Evolutionary conservation across 2,797 vertebrate genomes (phyloP), one percentile per base, ranked within the genome.

Genomic region (Steatocranus sp.): DNA sequence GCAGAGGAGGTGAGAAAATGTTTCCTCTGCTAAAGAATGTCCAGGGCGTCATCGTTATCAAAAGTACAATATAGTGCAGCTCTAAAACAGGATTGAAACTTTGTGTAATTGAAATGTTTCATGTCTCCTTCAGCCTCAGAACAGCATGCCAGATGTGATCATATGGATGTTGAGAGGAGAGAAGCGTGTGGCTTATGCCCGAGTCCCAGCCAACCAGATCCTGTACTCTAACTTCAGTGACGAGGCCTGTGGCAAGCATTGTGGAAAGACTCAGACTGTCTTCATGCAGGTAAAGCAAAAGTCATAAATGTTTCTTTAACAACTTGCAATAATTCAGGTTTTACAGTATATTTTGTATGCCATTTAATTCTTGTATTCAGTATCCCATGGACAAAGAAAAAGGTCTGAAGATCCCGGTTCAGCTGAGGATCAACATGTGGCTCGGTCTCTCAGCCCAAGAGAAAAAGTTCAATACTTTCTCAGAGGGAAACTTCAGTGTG

Each of bases 161-260:
- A 98, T 99, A 90, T 99, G 98, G 98, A 99, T 99, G 99, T 95
- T 99, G 85, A 96, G 97, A 73, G 98, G 97, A 83, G 98, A 99
- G 94, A 99, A 97, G 83, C 96, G 99, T 46, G 89, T 99, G 79
- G 98, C 98, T 12, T 99, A 95, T 10, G 96, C 97, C 3, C 96
- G 98, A n/a, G 92, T 99, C 86, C 98, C 98, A 5, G 98, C 98
- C 34, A 95, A 99, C 79, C 95, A 96, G 78, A 94, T 99, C 63
- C 89, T 99, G 6, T 98, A 96, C 93, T 99, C 98, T 25, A 95
- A 96, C 80, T 94, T 95, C 3, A 96, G 96, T 2, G 96, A 96
- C 3, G 95, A 97, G 49, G 97, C 97, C 1, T 97, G 96, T 89
- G 99, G 99, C 6, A 97, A 97, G 93, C 95, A 97, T 54, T 99